These are phyloP conservation scores for Heteronetta atricapilla DNA, from an alignment of 2,113 vertebrate genomes.

Conservation along the genomic window DNA sequence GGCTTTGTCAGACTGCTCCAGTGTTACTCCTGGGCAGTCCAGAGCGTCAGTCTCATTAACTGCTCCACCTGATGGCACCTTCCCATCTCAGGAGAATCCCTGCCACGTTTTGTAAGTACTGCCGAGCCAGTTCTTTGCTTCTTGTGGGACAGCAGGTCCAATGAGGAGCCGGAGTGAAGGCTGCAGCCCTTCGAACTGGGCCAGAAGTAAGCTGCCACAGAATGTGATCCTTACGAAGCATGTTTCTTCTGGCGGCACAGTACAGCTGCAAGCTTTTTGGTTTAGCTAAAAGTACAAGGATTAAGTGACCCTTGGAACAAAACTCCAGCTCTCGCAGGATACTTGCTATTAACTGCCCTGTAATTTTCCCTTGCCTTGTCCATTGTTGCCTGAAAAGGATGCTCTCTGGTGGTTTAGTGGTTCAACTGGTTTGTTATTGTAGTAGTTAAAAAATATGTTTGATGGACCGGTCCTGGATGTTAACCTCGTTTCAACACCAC, in stretches of 20 bases:
- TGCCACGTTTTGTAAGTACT: background rate
- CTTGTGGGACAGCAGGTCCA: background rate
- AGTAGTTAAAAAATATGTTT: background rate
- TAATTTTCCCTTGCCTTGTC: background rate
- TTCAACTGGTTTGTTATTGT: background rate
- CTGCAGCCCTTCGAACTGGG: background rate
- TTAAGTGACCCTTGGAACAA: background rate
- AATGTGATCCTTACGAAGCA: background rate
- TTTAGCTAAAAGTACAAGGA: background rate
- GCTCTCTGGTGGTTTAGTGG: background rate
- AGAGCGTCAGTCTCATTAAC: background rate
- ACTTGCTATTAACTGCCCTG: background rate
- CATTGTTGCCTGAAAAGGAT: background rate
- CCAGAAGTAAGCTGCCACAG: background rate
- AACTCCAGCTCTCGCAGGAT: background rate
- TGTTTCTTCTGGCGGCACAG: background rate
- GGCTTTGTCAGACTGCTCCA: background rate
- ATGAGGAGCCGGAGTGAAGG: fast-evolving
- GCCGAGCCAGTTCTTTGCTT: background rate
- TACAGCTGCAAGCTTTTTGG: background rate
- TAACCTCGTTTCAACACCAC: background rate
- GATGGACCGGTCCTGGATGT: background rate
- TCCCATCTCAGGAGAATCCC: background rate
- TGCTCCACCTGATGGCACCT: background rate
- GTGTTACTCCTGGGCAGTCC: background rate